Conservation (phyloP, 1,140 invertebrate genomes). For the Metaphire vulgaris region DNA sequence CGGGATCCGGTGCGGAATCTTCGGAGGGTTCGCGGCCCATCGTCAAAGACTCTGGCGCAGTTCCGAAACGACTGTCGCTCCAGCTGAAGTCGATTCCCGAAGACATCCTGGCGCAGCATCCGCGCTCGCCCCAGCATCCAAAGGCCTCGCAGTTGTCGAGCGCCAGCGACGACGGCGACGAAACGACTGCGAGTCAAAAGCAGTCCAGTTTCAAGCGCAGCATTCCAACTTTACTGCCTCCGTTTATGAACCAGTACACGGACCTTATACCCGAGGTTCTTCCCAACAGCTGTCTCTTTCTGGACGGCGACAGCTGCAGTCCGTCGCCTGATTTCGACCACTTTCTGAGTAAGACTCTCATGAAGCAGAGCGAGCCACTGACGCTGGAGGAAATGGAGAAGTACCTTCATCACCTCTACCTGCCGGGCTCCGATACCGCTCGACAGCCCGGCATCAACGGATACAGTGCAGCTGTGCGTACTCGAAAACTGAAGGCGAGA, state of each 20-base stretch:
- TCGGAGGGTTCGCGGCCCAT: neutral
- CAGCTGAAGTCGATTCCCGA: neutral
- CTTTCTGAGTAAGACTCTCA: slow-evolving; percentile 24
- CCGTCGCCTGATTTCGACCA: slow-evolving; percentile 23
- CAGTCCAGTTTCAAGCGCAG: no score
- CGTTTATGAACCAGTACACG: neutral
- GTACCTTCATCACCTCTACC: slow-evolving; percentile 36
- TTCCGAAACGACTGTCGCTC: neutral
- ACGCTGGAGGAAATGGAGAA: slow-evolving; percentile 38
- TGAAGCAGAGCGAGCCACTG: slow-evolving; percentile 16
- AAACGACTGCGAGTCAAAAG: neutral
- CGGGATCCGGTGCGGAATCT: neutral
- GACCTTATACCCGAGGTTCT: neutral
- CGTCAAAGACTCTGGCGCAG: neutral
- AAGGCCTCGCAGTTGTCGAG: neutral
- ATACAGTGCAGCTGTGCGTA: no score
- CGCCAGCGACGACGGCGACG: neutral
- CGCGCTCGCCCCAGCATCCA: neutral
- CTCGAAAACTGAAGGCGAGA: no score
- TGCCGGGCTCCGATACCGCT: neutral
- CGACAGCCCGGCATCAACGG: neutral
- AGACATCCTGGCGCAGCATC: neutral
- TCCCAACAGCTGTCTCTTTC: neutral
- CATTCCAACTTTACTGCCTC: no score
- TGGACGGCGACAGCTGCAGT: slow-evolving; percentile 10